Base-by-base conservation (phyloP, 1,140 invertebrate genomes). In the Pogonus chalceus region DNA sequence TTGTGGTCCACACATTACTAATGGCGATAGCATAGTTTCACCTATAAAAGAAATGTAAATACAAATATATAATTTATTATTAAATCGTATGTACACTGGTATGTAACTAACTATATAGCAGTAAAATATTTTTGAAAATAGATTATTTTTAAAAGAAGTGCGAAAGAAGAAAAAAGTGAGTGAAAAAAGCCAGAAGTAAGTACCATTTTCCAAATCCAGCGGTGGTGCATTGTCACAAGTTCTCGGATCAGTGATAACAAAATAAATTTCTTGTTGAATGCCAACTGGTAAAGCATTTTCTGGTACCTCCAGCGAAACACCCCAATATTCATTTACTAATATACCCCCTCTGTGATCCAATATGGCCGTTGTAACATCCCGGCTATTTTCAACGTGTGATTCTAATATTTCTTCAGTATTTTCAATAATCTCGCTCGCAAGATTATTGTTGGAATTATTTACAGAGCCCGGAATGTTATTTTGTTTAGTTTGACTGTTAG, bases 1-100 rank as follows among this genome's bases (percentile, higher is more conserved):
- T 74, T 91, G 88, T 10, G 93, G 93, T 49, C 93, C 93, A 76
- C 92, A 96, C 85, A 96, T 92, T 60, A 96, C 90, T 58, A 96
- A 76, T 39, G 93, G 93, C 64, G 89, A 92, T 49, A 94, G 76
- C 72, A 95, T 81, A 35, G 88, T 87, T 79, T 95, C 91, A 82
- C 91, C 92, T 93, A 69, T 16, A 69, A 69, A 57, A 46, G 14
- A 39, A 51, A 51, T 37, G 14, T 49, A 51, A 14, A 51, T n/a
- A 10, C 20, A 24, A 16, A n/a, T 47, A 31, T 7, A 31, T 14
- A 7, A 49, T 21, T 23, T 24, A 26, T 26, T 31, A 7, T 31
- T 23, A 35, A 46, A 23, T 21, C 20, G 52, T 51, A 65, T 66
- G 65, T 66, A 66, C 65, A 66, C 65, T 64, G 63, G 59, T 58